These are phyloP conservation scores for Drosophila merina DNA, from an alignment of 2,888 invertebrate genomes.

Conservation along the genomic window DNA sequence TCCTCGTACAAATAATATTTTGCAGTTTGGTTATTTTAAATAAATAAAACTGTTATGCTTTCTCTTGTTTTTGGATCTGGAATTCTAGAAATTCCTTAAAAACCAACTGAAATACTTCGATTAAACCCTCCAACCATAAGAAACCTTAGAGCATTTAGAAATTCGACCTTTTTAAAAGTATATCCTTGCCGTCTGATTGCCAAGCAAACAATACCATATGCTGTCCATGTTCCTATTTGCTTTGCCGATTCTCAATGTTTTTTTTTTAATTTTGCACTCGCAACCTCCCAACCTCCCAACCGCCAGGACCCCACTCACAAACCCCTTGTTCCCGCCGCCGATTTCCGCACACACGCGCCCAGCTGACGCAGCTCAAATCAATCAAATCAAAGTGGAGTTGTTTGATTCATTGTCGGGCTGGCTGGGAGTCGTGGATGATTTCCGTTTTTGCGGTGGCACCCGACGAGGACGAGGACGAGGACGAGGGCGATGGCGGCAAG, in stretches of 20 bases:
- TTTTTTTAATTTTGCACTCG: conserved; percentile 35
- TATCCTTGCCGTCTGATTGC: conserved; percentile 40
- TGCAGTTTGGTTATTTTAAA: too few species aligned
- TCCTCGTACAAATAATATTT: too few species aligned
- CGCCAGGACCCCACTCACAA: not conserved
- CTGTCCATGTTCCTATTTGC: conserved; percentile 51
- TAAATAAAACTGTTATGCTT: too few species aligned
- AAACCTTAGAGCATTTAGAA: conserved; percentile 7
- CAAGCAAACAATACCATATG: conserved; percentile 59
- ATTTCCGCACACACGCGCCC: conserved; percentile 48
- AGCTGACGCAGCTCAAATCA: conserved; percentile 76
- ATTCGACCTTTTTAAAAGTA: conserved; percentile 14
- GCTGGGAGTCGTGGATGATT: conserved; percentile 31
- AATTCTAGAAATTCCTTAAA: not conserved
- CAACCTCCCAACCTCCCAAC: conserved; percentile 1
- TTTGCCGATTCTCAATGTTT: conserved; percentile 36
- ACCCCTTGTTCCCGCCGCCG: conserved; percentile 8
- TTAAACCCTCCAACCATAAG: not conserved
- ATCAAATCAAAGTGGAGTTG: conserved; percentile 76
- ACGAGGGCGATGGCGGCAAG: conserved; percentile 18
- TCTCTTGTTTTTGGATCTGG: too few species aligned
- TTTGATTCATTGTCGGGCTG: conserved; percentile 46
- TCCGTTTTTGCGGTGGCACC: conserved; percentile 53
- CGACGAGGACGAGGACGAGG: not conserved
- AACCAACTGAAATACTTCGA: not conserved